Evolutionary conservation across 2,113 vertebrate species (phyloP), one percentile per base, ranked within the genome.

Genomic region (Marmota monax): DNA sequence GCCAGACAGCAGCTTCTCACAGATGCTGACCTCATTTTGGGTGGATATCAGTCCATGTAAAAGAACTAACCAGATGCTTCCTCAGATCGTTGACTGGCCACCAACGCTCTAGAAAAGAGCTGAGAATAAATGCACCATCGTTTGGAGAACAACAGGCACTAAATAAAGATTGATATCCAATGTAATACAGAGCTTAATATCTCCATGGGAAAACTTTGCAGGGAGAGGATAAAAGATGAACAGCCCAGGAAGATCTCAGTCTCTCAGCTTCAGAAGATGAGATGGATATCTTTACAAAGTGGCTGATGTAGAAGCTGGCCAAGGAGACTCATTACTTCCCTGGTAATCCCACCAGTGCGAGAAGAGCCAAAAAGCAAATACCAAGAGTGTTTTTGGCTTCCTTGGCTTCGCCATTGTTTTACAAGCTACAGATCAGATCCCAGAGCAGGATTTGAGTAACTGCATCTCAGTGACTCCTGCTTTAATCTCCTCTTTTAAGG

Each of bases 271-370:
- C 34, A 42, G 53, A 72, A 72, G 39, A 42, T 20, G 4, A n/a
- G 48, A 87, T 20, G 27, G 2, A 8, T 58, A 8, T 27, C 16
- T 61, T 79, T 25, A 27, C 14, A n/a, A n/a, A 32, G n/a, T 29
- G 12, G 16, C 5, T 84, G n/a, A 0, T 9, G 0, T 9, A 3
- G 6, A 9, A 37, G 4, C 18, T 45, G 61, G 45, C 8, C 3
- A 0, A 7, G 18, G 12, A 17, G 2, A 22, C 58, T 90, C 18
- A 20, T 2, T 53, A 34, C 12, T 23, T 29, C 27, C 37, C 48
- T 48, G 51, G 25, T 18, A 17, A 56, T 10, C 34, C n/a, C 29
- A n/a, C 8, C 4, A 16, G 0, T 18, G n/a, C 17, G 42, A 39
- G 22, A 32, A 53, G 37, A 61, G 18, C 22, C 45, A 51, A 27